phyloP scores from a whole-genome alignment of 2,113 vertebrate species.

The Phoxinus phoxinus region DNA sequence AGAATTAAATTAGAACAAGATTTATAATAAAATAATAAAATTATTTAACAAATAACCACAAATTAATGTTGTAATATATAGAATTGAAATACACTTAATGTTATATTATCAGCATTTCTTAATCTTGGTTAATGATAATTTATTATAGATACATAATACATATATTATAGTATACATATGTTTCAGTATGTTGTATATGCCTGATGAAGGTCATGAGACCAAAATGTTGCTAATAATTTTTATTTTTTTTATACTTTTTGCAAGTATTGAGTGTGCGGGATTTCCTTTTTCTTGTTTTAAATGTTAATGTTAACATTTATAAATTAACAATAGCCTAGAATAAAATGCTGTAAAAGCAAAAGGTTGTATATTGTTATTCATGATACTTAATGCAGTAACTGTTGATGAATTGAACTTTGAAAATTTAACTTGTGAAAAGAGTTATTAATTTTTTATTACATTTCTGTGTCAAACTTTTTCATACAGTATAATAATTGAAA shows the following conservation, averaged over 20 bases:
- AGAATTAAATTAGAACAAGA: too few relatives aligned
- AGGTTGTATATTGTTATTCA: not conserved
- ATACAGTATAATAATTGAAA: not conserved
- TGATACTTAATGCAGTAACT: not conserved
- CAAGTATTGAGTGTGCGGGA: too few relatives aligned
- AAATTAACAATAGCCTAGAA: not conserved
- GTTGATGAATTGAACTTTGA: not conserved
- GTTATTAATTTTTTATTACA: not conserved
- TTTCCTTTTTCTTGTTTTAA: too few relatives aligned
- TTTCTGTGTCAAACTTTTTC: not conserved
- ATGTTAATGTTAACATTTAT: not conserved
- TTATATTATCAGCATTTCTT: not conserved
- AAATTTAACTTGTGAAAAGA: not conserved
- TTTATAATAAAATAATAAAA: not conserved
- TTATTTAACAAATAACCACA: not conserved
- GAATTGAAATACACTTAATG: not conserved
- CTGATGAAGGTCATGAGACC: too few relatives aligned
- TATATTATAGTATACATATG: too few relatives aligned
- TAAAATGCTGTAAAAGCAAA: not conserved
- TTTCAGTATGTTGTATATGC: too few relatives aligned
- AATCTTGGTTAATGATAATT: not conserved
- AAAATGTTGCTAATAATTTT: too few relatives aligned
- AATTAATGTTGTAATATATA: too few relatives aligned
- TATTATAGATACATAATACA: too few relatives aligned
- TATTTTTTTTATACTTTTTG: too few relatives aligned